A percentile compares a stretch with the other conserved stretches of the same genome.
phyloP scores from a whole-genome alignment of 2,797 vertebrate species.

The Chromis chromis region DNA sequence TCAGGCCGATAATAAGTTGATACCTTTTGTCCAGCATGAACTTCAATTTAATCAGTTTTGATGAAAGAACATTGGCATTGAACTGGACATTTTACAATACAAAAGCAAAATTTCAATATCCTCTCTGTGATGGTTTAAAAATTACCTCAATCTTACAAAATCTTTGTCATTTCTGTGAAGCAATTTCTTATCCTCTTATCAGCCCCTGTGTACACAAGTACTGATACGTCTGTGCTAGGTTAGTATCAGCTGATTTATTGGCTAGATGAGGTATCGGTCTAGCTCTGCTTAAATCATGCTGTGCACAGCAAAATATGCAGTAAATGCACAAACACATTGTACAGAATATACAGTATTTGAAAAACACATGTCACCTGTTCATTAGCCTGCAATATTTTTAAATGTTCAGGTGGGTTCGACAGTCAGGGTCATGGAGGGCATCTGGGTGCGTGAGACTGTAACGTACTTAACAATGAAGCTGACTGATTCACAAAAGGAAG shows the following conservation, averaged over 20 bases:
- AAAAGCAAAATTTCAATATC: too few species aligned
- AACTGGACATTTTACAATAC: too few species aligned
- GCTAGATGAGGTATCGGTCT: not conserved
- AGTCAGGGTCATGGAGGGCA: slow-evolving; percentile 49
- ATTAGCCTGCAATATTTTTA: slow-evolving; percentile 26
- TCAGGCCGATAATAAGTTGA: too few species aligned
- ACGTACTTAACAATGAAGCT: slow-evolving; percentile 64
- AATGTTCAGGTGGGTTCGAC: slow-evolving; percentile 14
- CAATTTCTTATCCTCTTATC: not conserved
- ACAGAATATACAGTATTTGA: not conserved
- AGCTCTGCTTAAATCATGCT: not conserved
- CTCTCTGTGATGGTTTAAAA: too few species aligned
- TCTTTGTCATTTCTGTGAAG: too few species aligned
- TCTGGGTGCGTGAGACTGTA: slow-evolving; percentile 49
- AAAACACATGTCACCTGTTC: slow-evolving; percentile 7
- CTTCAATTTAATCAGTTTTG: too few species aligned
- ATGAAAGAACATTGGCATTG: too few species aligned
- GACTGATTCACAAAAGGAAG: slow-evolving; percentile 81
- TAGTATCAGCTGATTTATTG: not conserved
- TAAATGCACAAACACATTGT: not conserved
- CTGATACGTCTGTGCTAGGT: not conserved
- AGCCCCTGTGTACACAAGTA: not conserved
- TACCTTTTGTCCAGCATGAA: too few species aligned
- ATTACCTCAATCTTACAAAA: too few species aligned
- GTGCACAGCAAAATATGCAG: not conserved